Evolutionary conservation across 2,113 vertebrate species (phyloP), one percentile per base, ranked within the genome.

Genomic region (Pitta sordida): DNA sequence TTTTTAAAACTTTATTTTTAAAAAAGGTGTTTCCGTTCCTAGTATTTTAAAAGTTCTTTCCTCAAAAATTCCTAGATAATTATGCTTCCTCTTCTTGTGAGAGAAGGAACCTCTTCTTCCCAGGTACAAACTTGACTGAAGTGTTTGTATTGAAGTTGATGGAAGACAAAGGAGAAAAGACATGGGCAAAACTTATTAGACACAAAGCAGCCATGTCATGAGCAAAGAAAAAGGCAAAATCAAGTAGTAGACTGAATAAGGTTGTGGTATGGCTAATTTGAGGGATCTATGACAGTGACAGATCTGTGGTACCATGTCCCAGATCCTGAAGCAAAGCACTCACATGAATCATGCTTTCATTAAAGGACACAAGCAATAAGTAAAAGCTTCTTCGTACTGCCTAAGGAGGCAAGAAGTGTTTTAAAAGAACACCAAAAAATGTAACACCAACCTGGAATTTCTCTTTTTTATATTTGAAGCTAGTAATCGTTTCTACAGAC

Each of bases 221-320:
- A 32, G 19, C 29, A 56, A 71, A 22, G 6, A 12, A 55, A 86
- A 88, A 69, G 5, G 9, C 22, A 51, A 80, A 79, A 67, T 0
- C 1, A 56, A 69, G 11, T 3, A 83, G 34, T 0, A 4, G 20
- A 43, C 2, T 36, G 10, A 53, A 4, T 1, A 73, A 8, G 6
- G 6, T 11, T 51, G 16, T 73, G 15, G 26, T 41, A 23, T 4
- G 13, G 29, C 37, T 44, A 63, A 80, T 65, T 10, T 2, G 5
- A 81, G 15, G 16, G 7, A 44, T 14, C 16, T 0, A 3, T 11
- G 10, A 24, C 67, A 34, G 11, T 43, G 14, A 15, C 7, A 74
- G 7, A 5, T 44, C 55, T 53, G 46, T 68, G 3, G 7, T 34
- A 62, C 12, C 17, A 49, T 15, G 55, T 12, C 17, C 7, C 22